Evolutionary conservation across 2,113 vertebrate genomes (phyloP).

Genomic region (Fulica atra): DNA sequence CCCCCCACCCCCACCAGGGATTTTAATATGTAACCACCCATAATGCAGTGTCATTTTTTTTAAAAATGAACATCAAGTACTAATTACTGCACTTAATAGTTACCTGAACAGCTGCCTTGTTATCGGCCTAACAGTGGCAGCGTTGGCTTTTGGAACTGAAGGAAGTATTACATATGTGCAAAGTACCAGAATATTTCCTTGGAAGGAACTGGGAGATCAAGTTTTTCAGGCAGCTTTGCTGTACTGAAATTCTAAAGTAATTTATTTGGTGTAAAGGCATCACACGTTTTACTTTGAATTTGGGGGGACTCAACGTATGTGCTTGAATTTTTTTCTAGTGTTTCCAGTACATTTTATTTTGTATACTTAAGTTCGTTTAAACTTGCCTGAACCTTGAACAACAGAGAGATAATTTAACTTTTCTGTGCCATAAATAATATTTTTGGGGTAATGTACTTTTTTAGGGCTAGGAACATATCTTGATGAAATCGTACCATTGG

Average conservation of each 20-base stretch:
- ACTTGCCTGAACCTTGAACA: conserved; percentile 73
- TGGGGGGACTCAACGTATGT: conserved; percentile 52
- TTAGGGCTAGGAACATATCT: conserved; percentile 71
- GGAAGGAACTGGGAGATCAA: conserved; percentile 38
- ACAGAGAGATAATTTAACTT: conserved; percentile 75
- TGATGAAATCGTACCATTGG: conserved; percentile 42
- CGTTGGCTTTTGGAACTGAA: conserved; percentile 60
- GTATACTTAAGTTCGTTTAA: conserved; percentile 74
- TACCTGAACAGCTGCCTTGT: conserved; percentile 61
- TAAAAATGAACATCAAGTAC: conserved; percentile 61
- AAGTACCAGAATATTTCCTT: conserved; percentile 60
- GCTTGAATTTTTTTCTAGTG: conserved; percentile 77
- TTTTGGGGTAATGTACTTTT: conserved; percentile 81
- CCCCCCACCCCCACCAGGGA: not conserved
- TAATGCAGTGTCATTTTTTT: conserved; percentile 63
- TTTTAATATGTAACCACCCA: conserved; percentile 63
- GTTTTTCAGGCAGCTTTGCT: conserved; percentile 58
- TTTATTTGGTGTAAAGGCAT: conserved; percentile 69
- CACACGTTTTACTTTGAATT: conserved; percentile 58
- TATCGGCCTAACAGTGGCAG: conserved; percentile 66
- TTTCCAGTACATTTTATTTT: conserved; percentile 78
- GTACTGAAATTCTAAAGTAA: conserved; percentile 51
- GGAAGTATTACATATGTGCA: conserved; percentile 57
- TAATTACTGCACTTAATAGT: conserved; percentile 75
- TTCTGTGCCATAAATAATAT: conserved; percentile 81